phyloP scores from a whole-genome alignment of 1,140 invertebrate genomes.

The Apis dorsata region DNA sequence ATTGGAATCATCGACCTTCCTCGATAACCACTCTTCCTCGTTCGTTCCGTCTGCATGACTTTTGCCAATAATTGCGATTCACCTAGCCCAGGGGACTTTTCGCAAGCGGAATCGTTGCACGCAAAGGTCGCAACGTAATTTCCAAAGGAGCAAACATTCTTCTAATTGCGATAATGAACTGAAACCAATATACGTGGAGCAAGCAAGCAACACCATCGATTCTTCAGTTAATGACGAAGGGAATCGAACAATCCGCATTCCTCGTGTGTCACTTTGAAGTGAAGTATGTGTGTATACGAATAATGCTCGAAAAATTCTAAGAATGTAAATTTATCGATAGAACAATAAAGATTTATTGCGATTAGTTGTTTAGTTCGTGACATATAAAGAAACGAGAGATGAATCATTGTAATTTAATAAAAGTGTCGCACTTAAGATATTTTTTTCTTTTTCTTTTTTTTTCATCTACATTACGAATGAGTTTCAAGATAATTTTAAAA shows the following conservation, averaged over 20 bases:
- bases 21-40: slow-evolving; percentile 17
- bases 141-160: slow-evolving; percentile 58
- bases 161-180: slow-evolving; percentile 57
- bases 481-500: no score
- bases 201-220: not conserved
- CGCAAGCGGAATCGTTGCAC: slow-evolving; percentile 56
- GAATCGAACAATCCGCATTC: slow-evolving; percentile 19
- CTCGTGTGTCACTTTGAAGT: not conserved
- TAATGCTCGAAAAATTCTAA: not conserved
- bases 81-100: slow-evolving; percentile 54
- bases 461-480: no score
- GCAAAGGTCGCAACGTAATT: slow-evolving; percentile 61
- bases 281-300: not conserved
- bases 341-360: no score
- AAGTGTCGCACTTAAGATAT: no score
- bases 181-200: slow-evolving; percentile 10
- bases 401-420: no score
- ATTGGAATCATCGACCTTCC: slow-evolving; percentile 49
- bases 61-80: slow-evolving; percentile 64
- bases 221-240: slow-evolving; percentile 2
- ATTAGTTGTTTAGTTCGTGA: not conserved
- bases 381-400: no score
- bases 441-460: no score
- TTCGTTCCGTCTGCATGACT: slow-evolving; percentile 53
- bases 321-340: no score